These are phyloP conservation scores for Odontamblyopus lacepedii DNA, from an alignment of 2,797 vertebrate species.

Conservation along the genomic window DNA sequence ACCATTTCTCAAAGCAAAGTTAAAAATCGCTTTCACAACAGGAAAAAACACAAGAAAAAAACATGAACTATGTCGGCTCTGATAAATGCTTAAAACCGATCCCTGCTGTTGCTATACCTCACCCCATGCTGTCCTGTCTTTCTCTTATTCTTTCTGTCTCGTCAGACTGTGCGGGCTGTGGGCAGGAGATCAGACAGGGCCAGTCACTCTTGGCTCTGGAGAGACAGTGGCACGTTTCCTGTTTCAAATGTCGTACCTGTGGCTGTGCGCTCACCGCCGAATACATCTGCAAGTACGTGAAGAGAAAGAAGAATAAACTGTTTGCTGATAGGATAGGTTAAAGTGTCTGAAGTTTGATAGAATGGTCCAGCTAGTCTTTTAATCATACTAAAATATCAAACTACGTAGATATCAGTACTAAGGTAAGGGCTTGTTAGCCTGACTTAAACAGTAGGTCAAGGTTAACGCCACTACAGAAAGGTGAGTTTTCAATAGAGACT, in stretches of 20 bases:
- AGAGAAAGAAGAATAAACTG: not conserved
- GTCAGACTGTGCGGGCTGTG: slow-evolving; percentile 91
- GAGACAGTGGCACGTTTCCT: slow-evolving; percentile 97
- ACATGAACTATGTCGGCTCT: slow-evolving; percentile 22
- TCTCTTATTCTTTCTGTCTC: slow-evolving; percentile 12
- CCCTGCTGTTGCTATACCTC: slow-evolving; percentile 4
- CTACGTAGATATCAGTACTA: not conserved
- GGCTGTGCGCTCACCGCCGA: slow-evolving; percentile 89
- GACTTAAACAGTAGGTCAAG: too few relatives aligned
- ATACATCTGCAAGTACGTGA: slow-evolving; percentile 96
- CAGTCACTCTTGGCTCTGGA: slow-evolving; percentile 94
- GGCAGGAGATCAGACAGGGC: slow-evolving; percentile 93
- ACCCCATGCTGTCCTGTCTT: not conserved
- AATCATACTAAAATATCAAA: not conserved
- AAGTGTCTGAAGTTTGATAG: not conserved
- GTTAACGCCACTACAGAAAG: too few relatives aligned
- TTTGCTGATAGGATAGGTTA: not conserved
- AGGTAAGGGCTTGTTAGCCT: not conserved
- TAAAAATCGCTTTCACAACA: slow-evolving; percentile 7
- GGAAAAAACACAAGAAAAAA: not conserved
- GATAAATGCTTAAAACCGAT: slow-evolving; percentile 18
- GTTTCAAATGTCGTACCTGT: slow-evolving; percentile 93
- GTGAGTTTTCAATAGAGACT: too few relatives aligned
- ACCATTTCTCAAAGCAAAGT: not conserved
- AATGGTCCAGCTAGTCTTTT: not conserved